These are phyloP conservation scores for Nineta flava DNA, from an alignment of 2,888 invertebrate species.

Conservation along the genomic window DNA sequence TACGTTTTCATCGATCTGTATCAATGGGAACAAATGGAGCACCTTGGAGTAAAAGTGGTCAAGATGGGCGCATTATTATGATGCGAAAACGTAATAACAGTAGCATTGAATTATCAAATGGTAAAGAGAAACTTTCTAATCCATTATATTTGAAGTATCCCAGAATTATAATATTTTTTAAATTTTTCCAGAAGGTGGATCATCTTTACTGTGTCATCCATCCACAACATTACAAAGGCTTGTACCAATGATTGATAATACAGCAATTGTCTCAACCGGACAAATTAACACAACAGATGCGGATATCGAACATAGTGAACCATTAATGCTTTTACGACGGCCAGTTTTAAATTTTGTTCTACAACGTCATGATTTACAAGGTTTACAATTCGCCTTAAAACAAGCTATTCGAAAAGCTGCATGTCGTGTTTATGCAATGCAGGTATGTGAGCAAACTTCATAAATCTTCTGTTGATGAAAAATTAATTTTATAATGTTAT, in stretches of 20 bases:
- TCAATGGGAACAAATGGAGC: conserved; percentile 65
- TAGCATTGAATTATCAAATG: conserved; percentile 43
- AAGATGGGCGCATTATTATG: conserved; percentile 39
- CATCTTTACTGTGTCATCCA: conserved; percentile 74
- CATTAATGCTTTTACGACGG: conserved; percentile 47
- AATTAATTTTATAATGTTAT: conserved; percentile 1
- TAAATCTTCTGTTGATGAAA: not conserved
- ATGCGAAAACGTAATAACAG: conserved; percentile 53
- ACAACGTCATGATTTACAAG: conserved; percentile 70
- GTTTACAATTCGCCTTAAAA: conserved; percentile 72
- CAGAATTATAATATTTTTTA: conserved; percentile 6
- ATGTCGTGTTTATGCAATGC: conserved; percentile 74
- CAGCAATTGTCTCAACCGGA: conserved; percentile 30
- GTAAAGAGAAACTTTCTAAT: conserved; percentile 15
- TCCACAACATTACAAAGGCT: conserved; percentile 73
- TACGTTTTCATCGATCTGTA: conserved; percentile 68
- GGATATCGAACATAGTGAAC: conserved; percentile 28
- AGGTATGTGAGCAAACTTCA: conserved; percentile 35
- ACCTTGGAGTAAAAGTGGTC: conserved; percentile 39
- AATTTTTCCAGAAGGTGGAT: conserved; percentile 44
- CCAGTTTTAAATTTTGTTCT: conserved; percentile 81
- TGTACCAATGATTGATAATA: conserved; percentile 46
- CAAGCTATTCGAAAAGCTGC: conserved; percentile 67
- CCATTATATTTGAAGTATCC: too few relatives aligned
- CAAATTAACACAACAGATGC: conserved; percentile 19